Base-by-base conservation (phyloP, 1,140 invertebrate species). In the Ips nitidus region DNA sequence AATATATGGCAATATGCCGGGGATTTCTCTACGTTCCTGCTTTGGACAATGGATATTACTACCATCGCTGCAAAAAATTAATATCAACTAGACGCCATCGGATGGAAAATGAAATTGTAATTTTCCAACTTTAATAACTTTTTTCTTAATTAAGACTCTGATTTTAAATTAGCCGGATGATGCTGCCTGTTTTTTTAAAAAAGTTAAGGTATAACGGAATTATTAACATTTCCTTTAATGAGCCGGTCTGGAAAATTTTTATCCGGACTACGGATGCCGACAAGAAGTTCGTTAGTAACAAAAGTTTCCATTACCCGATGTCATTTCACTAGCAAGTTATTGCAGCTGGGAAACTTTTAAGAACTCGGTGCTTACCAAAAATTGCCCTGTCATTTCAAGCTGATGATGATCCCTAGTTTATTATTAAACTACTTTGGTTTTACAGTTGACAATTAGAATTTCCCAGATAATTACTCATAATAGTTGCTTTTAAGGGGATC, bases 1-100 rank as follows among this genome's bases (percentile, higher is more conserved):
- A 50, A 50, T 50, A 50, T 50, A 50, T 50, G 45, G 45, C 45
- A 50, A 50, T 50, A 50, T 50, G 45, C 45, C 45, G 45, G 45
- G 45, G 22, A 50, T 50, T 50, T 50, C 45, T 6, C 45, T 22
- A 50, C 22, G 45, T 50, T 50, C 3, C 45, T 50, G 45, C 2
- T 22, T 22, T 8, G 45, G 45, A 50, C 7, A 50, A 50, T 22
- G 22, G 22, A 22, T 22, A 22, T 22, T 22, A 22, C 22, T 22
- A 22, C 22, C 22, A 22, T 50, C 45, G 6, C 6, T 8, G 45
- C 3, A 50, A 22, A 50, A 50, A 50, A 50, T 50, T 50, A 50
- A 50, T 50, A 50, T 50, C 45, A 50, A 22, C 45, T 50, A 3
- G 45, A 50, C 22, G 45, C 45, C 6, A 50, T 22, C 22, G 22